Conservation (phyloP, 2,113 vertebrate species). For the Brienomyrus brachyistius region DNA sequence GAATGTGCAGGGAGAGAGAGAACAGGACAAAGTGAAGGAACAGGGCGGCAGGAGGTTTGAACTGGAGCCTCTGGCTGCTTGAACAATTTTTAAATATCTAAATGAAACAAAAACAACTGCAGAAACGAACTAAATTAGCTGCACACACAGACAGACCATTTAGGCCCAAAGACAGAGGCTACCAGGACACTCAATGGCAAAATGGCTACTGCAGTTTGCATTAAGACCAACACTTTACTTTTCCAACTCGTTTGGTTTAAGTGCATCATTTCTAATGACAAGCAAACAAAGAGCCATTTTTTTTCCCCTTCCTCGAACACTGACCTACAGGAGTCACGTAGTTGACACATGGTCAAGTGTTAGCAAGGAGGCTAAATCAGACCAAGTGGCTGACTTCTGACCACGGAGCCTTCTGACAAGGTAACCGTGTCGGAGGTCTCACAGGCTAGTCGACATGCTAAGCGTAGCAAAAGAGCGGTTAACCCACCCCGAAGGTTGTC, state of each 20-base stretch:
- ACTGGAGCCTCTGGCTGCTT: neutral
- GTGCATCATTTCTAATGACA: conserved; percentile 4
- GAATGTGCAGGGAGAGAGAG: neutral
- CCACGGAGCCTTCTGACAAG: neutral
- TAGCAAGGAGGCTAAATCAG: neutral
- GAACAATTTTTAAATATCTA: neutral
- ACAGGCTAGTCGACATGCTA: neutral
- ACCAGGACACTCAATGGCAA: neutral
- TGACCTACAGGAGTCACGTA: neutral
- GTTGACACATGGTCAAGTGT: neutral
- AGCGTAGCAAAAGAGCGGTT: conserved; percentile 11
- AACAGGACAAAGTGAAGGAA: conserved; percentile 54
- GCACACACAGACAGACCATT: conserved; percentile 3
- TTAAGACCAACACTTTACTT: neutral
- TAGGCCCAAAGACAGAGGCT: neutral
- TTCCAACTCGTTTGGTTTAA: neutral
- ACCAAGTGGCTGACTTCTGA: neutral
- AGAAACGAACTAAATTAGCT: neutral
- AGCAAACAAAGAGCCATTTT: conserved; percentile 10
- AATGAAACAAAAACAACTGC: neutral
- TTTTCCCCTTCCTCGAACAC: neutral
- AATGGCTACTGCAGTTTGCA: conserved; percentile 16
- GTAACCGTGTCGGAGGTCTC: neutral
- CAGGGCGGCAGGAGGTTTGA: neutral
- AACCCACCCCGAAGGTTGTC: conserved; percentile 46